Evolutionary conservation across 1,140 invertebrate species (phyloP).

Genomic region (Trichonephila clavipes): DNA sequence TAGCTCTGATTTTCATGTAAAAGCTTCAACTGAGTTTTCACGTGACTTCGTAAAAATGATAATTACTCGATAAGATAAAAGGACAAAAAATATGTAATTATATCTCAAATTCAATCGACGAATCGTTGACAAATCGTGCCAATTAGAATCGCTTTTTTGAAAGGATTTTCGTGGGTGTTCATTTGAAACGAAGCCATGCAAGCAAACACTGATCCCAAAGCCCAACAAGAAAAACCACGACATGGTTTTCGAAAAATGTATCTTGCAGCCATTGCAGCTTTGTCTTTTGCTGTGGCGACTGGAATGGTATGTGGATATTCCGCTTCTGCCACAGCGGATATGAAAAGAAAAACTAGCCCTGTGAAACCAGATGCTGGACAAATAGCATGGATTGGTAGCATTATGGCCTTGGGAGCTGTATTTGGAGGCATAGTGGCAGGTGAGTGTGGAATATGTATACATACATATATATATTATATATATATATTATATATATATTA

Average conservation of each 20-base stretch:
- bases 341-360: slow-evolving; percentile 26
- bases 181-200: not conserved
- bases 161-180: too few relatives aligned
- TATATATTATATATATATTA: too few relatives aligned
- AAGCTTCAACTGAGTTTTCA: not conserved
- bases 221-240: not conserved
- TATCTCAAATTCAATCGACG: not conserved
- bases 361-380: not conserved
- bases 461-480: too few relatives aligned
- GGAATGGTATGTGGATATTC: slow-evolving; percentile 70
- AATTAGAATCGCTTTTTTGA: too few relatives aligned
- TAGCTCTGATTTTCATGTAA: not conserved
- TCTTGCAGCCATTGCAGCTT: slow-evolving; percentile 57
- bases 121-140: too few relatives aligned
- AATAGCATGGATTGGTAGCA: slow-evolving; percentile 76
- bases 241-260: slow-evolving; percentile 71
- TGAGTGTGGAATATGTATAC: not conserved
- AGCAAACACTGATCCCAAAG: not conserved
- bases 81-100: not conserved
- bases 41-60: not conserved
- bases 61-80: slow-evolving; percentile 7
- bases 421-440: slow-evolving; percentile 77
- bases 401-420: slow-evolving; percentile 77
- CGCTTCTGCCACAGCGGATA: slow-evolving; percentile 52
- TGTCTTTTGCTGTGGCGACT: slow-evolving; percentile 43